Percentiles rank a stretch among this genome's conserved stretches.
Evolutionary conservation across 2,797 vertebrate genomes (phyloP).

Genomic region (Chanos chanos): DNA sequence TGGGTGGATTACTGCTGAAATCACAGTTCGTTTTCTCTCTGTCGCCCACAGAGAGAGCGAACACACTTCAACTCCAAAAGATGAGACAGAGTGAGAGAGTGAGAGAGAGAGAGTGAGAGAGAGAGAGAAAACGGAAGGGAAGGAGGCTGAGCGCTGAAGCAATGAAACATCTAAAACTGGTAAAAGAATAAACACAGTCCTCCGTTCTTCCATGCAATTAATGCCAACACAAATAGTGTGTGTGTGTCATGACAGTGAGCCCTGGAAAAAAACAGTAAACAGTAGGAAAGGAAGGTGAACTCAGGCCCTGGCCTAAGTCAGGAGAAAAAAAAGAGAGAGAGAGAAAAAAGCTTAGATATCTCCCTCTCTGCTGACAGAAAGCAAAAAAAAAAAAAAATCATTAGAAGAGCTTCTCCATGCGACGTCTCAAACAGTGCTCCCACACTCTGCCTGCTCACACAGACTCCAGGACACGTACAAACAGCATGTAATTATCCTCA

Average conservation of each 20-base stretch:
- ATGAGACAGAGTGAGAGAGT: not conserved
- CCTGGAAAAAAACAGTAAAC: constrained; percentile 64
- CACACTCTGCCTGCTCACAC: constrained; percentile 79
- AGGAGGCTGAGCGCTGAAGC: not conserved
- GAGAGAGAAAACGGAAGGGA: not conserved
- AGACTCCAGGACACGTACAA: constrained; percentile 90
- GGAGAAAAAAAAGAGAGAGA: constrained; percentile 58
- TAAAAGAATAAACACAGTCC: constrained; percentile 17
- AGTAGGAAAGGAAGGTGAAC: constrained; percentile 65
- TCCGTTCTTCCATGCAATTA: constrained; percentile 61
- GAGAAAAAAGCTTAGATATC: constrained; percentile 28
- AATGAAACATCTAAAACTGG: constrained; percentile 12
- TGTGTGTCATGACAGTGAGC: constrained; percentile 61
- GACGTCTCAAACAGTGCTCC: constrained; percentile 80
- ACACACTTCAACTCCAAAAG: constrained; percentile 38
- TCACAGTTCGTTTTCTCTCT: constrained; percentile 45
- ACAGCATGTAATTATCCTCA: constrained; percentile 95
- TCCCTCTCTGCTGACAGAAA: constrained; percentile 45
- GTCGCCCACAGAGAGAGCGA: constrained; percentile 38
- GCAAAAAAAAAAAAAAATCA: constrained; percentile 62
- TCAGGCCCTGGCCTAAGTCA: constrained; percentile 56
- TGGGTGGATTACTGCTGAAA: constrained; percentile 39
- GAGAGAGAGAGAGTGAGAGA: constrained; percentile 9
- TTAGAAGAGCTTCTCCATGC: constrained; percentile 86
- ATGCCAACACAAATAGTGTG: constrained; percentile 63